Evolutionary conservation across 2,113 vertebrate species (phyloP).

Genomic region (Aegotheles bennettii): DNA sequence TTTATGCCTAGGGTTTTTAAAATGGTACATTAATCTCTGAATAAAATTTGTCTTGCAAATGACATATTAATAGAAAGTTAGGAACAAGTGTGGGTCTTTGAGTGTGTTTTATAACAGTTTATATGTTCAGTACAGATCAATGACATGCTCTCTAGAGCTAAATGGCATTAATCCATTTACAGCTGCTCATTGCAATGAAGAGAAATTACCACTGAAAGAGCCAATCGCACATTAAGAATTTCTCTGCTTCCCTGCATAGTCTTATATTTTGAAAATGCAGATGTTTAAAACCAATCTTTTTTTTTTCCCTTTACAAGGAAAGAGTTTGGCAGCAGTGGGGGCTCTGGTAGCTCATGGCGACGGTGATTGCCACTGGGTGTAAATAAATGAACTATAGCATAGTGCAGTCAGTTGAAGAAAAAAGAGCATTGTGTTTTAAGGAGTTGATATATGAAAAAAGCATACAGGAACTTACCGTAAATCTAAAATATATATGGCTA

Average conservation of each 20-base stretch:
- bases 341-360: conserved; percentile 48
- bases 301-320: not conserved
- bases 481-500: not conserved
- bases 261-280: conserved; percentile 17
- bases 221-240: conserved; percentile 15
- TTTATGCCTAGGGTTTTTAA: conserved; percentile 36
- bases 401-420: not conserved
- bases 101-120: conserved; percentile 54
- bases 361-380: not conserved
- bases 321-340: conserved; percentile 23
- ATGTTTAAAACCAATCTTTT: conserved; percentile 7
- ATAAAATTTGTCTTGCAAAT: conserved; percentile 64
- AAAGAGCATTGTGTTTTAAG: not conserved
- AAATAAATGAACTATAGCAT: not conserved
- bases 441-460: not conserved
- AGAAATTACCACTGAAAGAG: conserved; percentile 61
- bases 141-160: conserved; percentile 51
- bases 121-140: conserved; percentile 45
- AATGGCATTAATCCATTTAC: conserved; percentile 69
- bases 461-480: not conserved
- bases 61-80: conserved; percentile 61
- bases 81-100: conserved; percentile 29
- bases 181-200: conserved; percentile 32
- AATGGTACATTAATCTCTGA: conserved; percentile 60
- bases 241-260: not conserved